A percentile compares a stretch with the other conserved stretches of the same genome.
These are phyloP conservation scores for Arctia plantaginis DNA, from an alignment of 2,888 invertebrate species.

Conservation along the genomic window DNA sequence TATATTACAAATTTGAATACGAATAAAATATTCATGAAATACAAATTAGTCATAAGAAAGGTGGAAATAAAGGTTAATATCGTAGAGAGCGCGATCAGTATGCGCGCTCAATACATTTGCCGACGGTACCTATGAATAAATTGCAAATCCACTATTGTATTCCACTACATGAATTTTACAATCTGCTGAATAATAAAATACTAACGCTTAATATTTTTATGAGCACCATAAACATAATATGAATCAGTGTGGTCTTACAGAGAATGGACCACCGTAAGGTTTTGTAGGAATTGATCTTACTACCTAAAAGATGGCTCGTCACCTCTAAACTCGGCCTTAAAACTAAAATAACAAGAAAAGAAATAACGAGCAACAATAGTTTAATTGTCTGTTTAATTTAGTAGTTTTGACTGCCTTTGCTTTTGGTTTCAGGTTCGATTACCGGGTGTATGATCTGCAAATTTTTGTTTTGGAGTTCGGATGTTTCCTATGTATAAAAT, in stretches of 20 bases:
- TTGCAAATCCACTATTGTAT: slow-evolving; percentile 23
- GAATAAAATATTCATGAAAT: slow-evolving; percentile 23
- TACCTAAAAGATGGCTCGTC: background rate
- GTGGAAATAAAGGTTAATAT: slow-evolving; percentile 16
- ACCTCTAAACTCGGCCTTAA: background rate
- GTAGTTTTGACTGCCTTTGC: no score
- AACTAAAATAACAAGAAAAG: background rate
- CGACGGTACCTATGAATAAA: slow-evolving; percentile 21
- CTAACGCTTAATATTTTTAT: slow-evolving; percentile 19
- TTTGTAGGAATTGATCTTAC: background rate
- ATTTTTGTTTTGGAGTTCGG: no score
- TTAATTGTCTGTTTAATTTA: no score
- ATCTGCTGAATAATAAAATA: slow-evolving; percentile 16
- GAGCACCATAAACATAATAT: slow-evolving; percentile 16
- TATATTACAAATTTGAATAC: slow-evolving; percentile 9
- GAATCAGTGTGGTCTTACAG: slow-evolving; percentile 20
- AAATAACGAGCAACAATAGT: no score
- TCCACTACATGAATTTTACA: slow-evolving; percentile 21
- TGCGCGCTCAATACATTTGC: slow-evolving; percentile 17
- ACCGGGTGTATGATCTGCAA: no score
- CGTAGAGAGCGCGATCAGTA: slow-evolving; percentile 18
- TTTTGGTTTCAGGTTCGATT: no score
- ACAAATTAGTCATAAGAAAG: slow-evolving; percentile 19
- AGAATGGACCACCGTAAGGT: slow-evolving; percentile 2
- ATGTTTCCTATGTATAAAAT: no score